Conservation (phyloP, 2,113 vertebrate species). For the Penelope pileata region DNA sequence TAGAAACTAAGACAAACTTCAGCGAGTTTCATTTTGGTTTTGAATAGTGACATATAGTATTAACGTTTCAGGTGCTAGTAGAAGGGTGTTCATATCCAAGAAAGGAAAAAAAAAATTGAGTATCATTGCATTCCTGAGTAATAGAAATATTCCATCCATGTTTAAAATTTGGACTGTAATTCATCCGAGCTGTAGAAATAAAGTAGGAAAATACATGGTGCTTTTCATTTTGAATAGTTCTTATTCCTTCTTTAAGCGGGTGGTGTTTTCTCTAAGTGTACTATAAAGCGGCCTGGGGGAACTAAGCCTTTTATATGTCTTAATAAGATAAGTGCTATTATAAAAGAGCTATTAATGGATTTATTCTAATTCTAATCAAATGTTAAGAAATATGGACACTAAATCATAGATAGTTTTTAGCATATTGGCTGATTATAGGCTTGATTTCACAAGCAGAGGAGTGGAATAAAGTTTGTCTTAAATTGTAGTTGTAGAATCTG, state of each 20-base stretch:
- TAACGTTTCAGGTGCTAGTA: not conserved
- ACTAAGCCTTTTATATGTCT: constrained; percentile 66
- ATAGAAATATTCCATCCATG: not conserved
- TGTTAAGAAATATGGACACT: constrained; percentile 42
- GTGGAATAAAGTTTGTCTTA: not conserved
- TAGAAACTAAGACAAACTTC: too few relatives aligned
- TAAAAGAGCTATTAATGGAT: constrained; percentile 64
- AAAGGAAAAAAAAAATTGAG: not conserved
- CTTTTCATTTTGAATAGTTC: constrained; percentile 1
- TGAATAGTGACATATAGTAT: not conserved
- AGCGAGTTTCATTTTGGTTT: not conserved
- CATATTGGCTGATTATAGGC: constrained; percentile 26
- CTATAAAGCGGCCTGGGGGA: constrained; percentile 41
- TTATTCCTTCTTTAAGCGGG: not conserved
- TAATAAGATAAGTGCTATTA: constrained; percentile 72
- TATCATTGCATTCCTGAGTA: not conserved
- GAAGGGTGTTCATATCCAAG: too few relatives aligned
- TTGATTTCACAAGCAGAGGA: constrained; percentile 10
- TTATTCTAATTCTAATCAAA: constrained; percentile 73
- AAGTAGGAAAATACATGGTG: not conserved
- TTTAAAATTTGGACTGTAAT: not conserved
- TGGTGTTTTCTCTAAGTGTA: constrained; percentile 38
- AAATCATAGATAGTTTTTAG: constrained; percentile 41
- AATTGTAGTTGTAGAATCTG: not conserved
- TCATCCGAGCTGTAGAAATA: not conserved